Evolutionary conservation across 2,888 invertebrate genomes (phyloP), one percentile per base, ranked within the genome.

Genomic region (Sphecodes monilicornis): DNA sequence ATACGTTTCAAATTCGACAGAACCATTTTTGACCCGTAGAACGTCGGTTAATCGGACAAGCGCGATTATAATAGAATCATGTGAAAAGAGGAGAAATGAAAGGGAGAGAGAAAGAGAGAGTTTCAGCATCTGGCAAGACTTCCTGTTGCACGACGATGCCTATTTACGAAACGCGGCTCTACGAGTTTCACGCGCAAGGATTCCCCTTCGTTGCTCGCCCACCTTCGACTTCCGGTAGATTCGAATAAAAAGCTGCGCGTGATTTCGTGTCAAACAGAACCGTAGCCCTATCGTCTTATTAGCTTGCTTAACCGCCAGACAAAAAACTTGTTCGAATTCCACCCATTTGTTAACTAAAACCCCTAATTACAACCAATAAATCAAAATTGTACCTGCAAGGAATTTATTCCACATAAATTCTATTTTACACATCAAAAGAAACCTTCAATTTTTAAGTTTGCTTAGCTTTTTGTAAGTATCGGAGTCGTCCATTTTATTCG

Each of bases 111-210:
- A 78, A 71, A 84, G 78, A 84, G 78, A 71, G 77, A 77, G 68
- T 60, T 76, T 69, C 84, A 84, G 78, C 89, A 90, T 89, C 91
- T 89, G 88, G 90, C 88, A 80, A 90, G 90, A 90, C 86, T 90
- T 91, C 87, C 89, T 86, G 86, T 76, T 89, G 72, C 84, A 74
- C 84, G 75, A 84, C 86, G 84, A 78, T 78, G 71, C 79, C 88
- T 89, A 88, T 89, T 89, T 90, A 89, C 82, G 85, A 88, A 89
- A 75, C 85, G 80, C 72, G 50, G 69, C 76, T 77, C 54, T 71
- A 80, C 60, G 74, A 81, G 87, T 78, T 89, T 83, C 82, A 89
- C 72, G 69, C 75, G 80, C 85, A 83, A 85, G 75, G 74, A 88
- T 84, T 70, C 66, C 79, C 84, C 80, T 76, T 85, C 80, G 46